Percentiles rank a stretch among this genome's conserved stretches.
These are phyloP conservation scores for Barbus barbus DNA, from an alignment of 2,113 vertebrate species.

Conservation along the genomic window DNA sequence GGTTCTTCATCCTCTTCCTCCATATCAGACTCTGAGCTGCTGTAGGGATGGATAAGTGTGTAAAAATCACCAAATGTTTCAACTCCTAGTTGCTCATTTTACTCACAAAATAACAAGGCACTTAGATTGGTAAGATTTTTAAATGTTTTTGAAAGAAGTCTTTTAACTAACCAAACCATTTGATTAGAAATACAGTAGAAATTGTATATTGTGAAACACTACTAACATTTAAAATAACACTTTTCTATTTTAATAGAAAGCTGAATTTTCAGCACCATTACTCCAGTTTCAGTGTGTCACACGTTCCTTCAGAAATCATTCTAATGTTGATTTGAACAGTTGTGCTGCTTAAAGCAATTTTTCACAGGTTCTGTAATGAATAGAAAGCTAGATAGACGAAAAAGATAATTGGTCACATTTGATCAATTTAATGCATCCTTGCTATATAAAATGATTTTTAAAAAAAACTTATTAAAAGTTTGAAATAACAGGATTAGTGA, in stretches of 20 bases:
- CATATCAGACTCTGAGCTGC: constrained; percentile 98
- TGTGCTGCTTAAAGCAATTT: not conserved
- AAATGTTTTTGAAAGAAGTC: not conserved
- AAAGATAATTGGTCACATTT: not conserved
- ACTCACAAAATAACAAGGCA: not conserved
- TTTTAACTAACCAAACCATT: not conserved
- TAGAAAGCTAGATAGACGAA: not conserved
- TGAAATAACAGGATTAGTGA: not conserved
- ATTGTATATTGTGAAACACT: not conserved
- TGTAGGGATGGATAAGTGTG: constrained; percentile 57
- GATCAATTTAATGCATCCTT: not conserved
- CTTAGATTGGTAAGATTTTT: not conserved
- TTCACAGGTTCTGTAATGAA: not conserved
- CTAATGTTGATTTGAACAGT: not conserved
- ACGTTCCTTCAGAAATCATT: no score
- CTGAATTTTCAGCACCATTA: not conserved
- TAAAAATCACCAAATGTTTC: not conserved
- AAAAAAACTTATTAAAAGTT: no score
- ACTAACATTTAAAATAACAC: no score
- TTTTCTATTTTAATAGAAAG: not conserved
- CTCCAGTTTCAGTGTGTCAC: not conserved
- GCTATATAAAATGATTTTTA: no score
- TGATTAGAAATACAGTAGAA: not conserved
- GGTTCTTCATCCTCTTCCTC: constrained; percentile 78
- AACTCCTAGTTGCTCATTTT: not conserved